A percentile compares a stretch with the other conserved stretches of the same genome.
Conservation (phyloP, 2,113 vertebrate species). For the Oryzias celebensis region DNA sequence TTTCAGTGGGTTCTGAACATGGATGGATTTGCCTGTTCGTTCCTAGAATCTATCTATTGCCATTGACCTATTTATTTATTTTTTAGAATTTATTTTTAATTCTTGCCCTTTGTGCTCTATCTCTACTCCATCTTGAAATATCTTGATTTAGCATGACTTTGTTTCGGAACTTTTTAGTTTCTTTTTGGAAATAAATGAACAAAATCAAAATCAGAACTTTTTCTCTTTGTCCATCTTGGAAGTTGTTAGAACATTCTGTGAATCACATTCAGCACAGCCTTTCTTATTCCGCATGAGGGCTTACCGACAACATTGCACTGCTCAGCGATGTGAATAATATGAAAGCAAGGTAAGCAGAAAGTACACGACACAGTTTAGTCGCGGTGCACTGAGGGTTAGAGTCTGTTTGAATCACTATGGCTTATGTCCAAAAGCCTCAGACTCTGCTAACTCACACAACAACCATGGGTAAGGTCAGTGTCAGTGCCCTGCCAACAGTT, state of each 20-base stretch:
- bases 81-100: too few relatives aligned
- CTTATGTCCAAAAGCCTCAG: conserved; percentile 57
- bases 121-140: too few relatives aligned
- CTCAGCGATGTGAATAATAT: conserved; percentile 35
- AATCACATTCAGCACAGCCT: conserved; percentile 18
- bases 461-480: conserved; percentile 53
- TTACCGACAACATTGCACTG: conserved; percentile 5
- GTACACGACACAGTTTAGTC: conserved; percentile 31
- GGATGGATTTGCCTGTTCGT: too few relatives aligned
- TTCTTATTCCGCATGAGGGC: conserved; percentile 8
- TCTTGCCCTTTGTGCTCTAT: too few relatives aligned
- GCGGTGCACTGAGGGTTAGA: conserved; percentile 40
- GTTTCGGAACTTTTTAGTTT: too few relatives aligned
- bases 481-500: conserved; percentile 49
- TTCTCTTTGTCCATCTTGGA: too few relatives aligned
- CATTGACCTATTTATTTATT: too few relatives aligned
- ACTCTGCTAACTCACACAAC: conserved; percentile 46
- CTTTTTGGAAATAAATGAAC: too few relatives aligned
- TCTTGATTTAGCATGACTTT: too few relatives aligned
- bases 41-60: too few relatives aligned
- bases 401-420: conserved; percentile 55
- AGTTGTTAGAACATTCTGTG: conserved; percentile 3
- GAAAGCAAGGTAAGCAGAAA: conserved; percentile 27
- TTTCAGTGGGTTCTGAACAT: too few relatives aligned
- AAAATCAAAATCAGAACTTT: too few relatives aligned